Evolutionary conservation across 2,797 vertebrate genomes (phyloP).

Genomic region (Urophycis tenuis): DNA sequence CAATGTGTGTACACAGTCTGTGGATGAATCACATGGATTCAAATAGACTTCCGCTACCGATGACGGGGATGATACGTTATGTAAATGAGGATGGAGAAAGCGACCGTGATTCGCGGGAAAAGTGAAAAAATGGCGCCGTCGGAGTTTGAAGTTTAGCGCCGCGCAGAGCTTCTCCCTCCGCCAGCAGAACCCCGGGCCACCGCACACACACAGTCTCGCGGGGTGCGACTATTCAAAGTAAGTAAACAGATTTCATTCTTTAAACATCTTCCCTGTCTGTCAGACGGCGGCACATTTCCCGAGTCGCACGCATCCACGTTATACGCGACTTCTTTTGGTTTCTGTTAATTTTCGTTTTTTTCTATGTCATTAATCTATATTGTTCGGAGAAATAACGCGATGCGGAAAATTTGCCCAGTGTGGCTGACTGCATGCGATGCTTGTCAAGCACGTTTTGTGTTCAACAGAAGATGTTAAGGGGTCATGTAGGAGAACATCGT

Average conservation of each 20-base stretch:
- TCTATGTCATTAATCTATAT: neutral
- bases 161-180: conserved; percentile 8
- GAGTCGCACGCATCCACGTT: too few relatives aligned
- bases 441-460: neutral
- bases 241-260: neutral
- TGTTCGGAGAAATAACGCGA: neutral
- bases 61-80: conserved; percentile 1
- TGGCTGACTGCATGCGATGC: neutral
- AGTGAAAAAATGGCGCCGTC: conserved; percentile 56
- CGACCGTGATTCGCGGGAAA: conserved; percentile 55
- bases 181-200: neutral
- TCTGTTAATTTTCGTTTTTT: neutral
- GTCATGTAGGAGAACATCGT: neutral
- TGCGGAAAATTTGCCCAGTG: neutral
- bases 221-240: neutral
- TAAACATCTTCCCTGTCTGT: neutral
- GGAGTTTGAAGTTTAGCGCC: conserved; percentile 54
- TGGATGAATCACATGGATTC: neutral
- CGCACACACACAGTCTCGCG: neutral
- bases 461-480: neutral
- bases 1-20: neutral
- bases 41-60: neutral
- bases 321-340: neutral
- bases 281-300: too few relatives aligned
- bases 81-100: conserved; percentile 6